Evolutionary conservation across 2,113 vertebrate genomes (phyloP).

Genomic region (Hippocampus mohnikei): DNA sequence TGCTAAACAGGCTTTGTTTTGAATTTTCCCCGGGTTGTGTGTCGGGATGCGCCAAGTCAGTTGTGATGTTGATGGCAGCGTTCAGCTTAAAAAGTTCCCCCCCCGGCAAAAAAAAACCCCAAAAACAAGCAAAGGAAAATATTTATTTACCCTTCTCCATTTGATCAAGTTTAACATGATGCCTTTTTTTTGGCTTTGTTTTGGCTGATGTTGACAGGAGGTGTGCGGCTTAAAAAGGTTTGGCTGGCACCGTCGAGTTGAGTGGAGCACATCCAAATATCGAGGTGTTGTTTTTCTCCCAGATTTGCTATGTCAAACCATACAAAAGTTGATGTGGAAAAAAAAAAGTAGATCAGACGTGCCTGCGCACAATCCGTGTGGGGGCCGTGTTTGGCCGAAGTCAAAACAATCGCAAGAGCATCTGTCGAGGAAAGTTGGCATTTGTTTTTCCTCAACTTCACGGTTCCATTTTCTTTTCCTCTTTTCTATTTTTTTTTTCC

Average conservation of each 20-base stretch:
- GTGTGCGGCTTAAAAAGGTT: not conserved
- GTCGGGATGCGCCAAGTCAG: not conserved
- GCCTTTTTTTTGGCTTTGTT: not conserved
- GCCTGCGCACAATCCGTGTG: slow-evolving; percentile 41
- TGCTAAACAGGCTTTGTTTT: no score
- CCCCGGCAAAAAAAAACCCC: not conserved
- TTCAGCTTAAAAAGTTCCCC: not conserved
- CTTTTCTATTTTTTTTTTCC: slow-evolving; percentile 10
- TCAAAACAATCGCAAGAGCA: slow-evolving; percentile 58
- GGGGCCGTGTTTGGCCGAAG: slow-evolving; percentile 38
- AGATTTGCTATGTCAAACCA: slow-evolving; percentile 37
- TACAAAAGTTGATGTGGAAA: slow-evolving; percentile 1
- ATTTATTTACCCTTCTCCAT: not conserved
- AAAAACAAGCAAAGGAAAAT: not conserved
- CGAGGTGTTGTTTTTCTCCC: slow-evolving; percentile 29
- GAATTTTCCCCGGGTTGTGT: not conserved
- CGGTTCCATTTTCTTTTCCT: slow-evolving; percentile 11
- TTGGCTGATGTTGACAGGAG: not conserved
- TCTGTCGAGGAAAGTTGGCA: slow-evolving; percentile 47
- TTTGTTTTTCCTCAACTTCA: slow-evolving; percentile 53
- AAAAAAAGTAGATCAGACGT: slow-evolving; percentile 5
- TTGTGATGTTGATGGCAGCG: not conserved
- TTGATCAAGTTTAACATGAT: not conserved
- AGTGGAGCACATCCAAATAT: not conserved
- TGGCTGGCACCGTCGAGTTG: not conserved